A percentile compares a stretch with the other conserved stretches of the same genome.
These are phyloP conservation scores for Ia io DNA, from an alignment of 2,113 vertebrate genomes.

Conservation along the genomic window DNA sequence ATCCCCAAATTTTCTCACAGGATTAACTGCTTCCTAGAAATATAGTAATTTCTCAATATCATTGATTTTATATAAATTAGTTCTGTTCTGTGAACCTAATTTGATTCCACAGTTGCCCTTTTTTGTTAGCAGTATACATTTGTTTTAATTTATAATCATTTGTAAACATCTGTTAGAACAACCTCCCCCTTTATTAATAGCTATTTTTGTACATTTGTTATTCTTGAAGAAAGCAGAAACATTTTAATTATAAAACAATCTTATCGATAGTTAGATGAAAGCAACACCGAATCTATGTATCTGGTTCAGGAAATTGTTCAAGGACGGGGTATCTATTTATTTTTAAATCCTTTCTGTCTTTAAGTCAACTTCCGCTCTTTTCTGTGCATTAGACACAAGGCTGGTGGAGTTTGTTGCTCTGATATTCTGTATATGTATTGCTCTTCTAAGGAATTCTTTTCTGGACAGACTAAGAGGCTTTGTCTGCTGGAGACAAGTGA, in stretches of 20 bases:
- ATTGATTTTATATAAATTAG: background rate
- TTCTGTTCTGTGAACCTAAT: background rate
- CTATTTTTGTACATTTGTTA: background rate
- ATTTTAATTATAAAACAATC: background rate
- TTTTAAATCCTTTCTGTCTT: background rate
- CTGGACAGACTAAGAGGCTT: background rate
- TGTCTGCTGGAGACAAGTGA: constrained; percentile 37
- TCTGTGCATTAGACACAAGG: background rate
- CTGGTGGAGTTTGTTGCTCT: background rate
- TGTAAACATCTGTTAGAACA: background rate
- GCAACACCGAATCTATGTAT: background rate
- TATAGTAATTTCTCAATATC: background rate
- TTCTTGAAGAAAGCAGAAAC: background rate
- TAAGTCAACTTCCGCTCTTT: background rate
- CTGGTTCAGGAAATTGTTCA: background rate
- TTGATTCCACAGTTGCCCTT: background rate
- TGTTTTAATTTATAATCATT: background rate
- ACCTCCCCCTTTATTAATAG: background rate
- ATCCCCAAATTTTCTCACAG: background rate
- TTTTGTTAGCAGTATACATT: background rate
- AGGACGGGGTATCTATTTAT: too few species aligned
- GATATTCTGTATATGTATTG: background rate
- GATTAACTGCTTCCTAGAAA: background rate
- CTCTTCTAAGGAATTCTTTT: background rate
- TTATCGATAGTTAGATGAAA: background rate